Percentiles rank a stretch among this genome's conserved stretches.
Conservation (phyloP, 2,888 invertebrate genomes). For the Litoditis marina region DNA sequence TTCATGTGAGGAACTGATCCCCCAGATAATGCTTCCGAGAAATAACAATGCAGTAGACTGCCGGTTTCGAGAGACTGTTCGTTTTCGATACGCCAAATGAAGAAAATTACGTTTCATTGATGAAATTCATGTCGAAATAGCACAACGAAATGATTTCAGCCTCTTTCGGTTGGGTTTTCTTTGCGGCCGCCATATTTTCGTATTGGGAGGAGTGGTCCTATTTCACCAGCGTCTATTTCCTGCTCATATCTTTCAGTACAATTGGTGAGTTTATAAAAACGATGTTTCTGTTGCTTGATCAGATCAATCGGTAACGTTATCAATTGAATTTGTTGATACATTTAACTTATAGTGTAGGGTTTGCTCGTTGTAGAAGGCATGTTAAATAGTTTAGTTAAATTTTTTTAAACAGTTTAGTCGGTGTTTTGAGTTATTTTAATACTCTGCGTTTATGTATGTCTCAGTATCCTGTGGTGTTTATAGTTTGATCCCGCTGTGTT, state of each 20-base stretch:
- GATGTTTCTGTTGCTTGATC: neutral
- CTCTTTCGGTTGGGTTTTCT: conserved; percentile 76
- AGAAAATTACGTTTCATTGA: neutral
- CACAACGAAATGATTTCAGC: conserved; percentile 70
- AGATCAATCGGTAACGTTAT: neutral
- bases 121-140: neutral
- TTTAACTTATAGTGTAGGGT: too few species aligned
- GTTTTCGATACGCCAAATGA: neutral
- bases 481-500: too few species aligned
- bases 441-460: too few species aligned
- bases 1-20: too few species aligned
- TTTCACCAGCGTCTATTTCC: conserved; percentile 60
- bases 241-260: conserved; percentile 59
- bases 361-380: too few species aligned
- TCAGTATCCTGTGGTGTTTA: neutral
- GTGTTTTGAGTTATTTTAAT: too few species aligned
- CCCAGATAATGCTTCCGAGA: too few species aligned
- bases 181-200: conserved; percentile 81
- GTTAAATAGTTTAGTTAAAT: too few species aligned
- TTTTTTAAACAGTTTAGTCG: too few species aligned
- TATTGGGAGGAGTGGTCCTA: conserved; percentile 60
- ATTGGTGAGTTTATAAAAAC: conserved; percentile 33
- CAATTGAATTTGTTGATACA: too few species aligned
- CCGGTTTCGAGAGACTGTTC: neutral
- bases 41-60: neutral